A percentile compares a stretch with the other conserved stretches of the same genome.
Conservation (phyloP, 2,113 vertebrate genomes). For the Scomber scombrus region DNA sequence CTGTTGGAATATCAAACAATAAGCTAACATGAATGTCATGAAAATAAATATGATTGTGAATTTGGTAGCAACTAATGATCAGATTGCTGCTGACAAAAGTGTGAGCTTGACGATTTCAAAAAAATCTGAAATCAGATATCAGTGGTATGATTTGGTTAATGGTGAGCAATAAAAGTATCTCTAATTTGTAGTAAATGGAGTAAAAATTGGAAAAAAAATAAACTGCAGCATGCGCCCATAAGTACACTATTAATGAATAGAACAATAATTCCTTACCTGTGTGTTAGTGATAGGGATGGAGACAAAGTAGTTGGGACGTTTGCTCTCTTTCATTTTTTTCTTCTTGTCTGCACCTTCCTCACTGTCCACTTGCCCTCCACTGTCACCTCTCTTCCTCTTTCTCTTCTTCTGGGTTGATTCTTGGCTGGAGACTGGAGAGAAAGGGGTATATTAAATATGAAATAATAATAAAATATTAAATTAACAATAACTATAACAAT, state of each 20-base stretch:
- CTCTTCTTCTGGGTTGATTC: constrained; percentile 81
- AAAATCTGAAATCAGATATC: no score
- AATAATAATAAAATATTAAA: no score
- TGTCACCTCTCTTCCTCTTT: constrained; percentile 85
- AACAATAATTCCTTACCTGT: constrained; percentile 43
- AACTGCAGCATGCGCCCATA: no score
- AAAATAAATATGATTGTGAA: background rate
- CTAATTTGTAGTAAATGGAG: background rate
- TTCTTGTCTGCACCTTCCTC: constrained; percentile 86
- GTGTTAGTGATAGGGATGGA: constrained; percentile 88
- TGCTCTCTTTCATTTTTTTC: constrained; percentile 85
- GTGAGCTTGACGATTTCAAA: no score
- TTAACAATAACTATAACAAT: no score
- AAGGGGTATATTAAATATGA: background rate
- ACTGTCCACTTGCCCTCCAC: constrained; percentile 72
- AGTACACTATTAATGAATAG: no score
- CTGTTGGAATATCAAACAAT: no score
- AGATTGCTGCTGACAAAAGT: no score
- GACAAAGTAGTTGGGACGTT: constrained; percentile 93
- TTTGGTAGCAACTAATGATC: background rate
- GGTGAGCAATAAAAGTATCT: background rate
- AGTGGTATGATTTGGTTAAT: no score
- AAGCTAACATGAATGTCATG: background rate
- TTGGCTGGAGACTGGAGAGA: constrained; percentile 78
- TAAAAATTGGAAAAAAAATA: background rate